Conservation (phyloP, 2,888 invertebrate species). For the Ichneumoninae sp. region DNA sequence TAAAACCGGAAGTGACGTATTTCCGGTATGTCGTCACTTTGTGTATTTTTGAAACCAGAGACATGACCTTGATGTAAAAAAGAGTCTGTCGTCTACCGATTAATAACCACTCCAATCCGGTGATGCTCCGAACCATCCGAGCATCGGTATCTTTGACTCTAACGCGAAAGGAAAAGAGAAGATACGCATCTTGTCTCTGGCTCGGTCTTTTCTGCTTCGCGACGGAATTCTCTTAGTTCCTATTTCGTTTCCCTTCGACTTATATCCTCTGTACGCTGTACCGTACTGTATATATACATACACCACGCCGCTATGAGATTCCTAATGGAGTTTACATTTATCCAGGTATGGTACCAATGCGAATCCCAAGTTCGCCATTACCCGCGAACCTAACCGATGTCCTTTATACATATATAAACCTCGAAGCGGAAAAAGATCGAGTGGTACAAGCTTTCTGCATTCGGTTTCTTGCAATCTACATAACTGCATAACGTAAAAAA, state of each 20-base stretch:
- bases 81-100: neutral
- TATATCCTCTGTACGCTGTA: slow-evolving; percentile 23
- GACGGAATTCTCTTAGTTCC: slow-evolving; percentile 45
- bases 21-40: neutral
- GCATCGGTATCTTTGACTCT: neutral
- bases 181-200: slow-evolving; percentile 43
- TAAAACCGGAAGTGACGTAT: neutral
- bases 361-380: slow-evolving; percentile 53
- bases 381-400: slow-evolving; percentile 18
- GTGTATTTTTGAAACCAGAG: neutral
- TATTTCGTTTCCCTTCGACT: slow-evolving; percentile 32
- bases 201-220: slow-evolving; percentile 1
- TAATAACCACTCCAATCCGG: neutral
- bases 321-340: slow-evolving; percentile 64
- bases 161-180: slow-evolving; percentile 2
- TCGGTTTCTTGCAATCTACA: slow-evolving; percentile 33
- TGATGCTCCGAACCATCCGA: neutral
- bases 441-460: slow-evolving; percentile 63
- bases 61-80: neutral
- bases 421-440: slow-evolving; percentile 12
- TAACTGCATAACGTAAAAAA: slow-evolving; percentile 4
- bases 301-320: slow-evolving; percentile 46
- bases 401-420: slow-evolving; percentile 1
- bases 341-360: slow-evolving; percentile 61
- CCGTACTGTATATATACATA: neutral